phyloP scores from a whole-genome alignment of 2,888 invertebrate species.

The Sinodicranocentrus sp. region DNA sequence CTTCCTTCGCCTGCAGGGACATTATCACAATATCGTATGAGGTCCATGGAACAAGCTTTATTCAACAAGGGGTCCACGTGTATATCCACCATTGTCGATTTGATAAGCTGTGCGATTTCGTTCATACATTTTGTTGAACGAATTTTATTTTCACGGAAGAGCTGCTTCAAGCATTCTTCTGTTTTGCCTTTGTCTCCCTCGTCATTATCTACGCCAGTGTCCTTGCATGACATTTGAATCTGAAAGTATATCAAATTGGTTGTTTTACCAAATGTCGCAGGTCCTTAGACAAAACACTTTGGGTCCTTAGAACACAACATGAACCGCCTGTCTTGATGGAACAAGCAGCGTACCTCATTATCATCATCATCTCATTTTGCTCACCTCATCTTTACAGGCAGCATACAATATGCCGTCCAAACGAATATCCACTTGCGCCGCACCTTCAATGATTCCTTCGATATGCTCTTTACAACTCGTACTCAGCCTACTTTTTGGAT shows the following conservation, averaged over 20 bases:
- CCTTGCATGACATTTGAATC: slow-evolving; percentile 68
- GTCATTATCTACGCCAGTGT: slow-evolving; percentile 72
- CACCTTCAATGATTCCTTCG: slow-evolving; percentile 89
- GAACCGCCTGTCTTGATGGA: no score
- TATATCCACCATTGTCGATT: slow-evolving; percentile 92
- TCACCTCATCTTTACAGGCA: slow-evolving; percentile 85
- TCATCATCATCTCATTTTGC: slow-evolving; percentile 45
- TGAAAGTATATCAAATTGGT: slow-evolving; percentile 16
- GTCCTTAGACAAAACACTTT: no score
- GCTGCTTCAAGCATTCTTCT: slow-evolving; percentile 95
- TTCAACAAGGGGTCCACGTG: slow-evolving; percentile 96
- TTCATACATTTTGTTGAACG: slow-evolving; percentile 87
- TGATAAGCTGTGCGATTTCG: slow-evolving; percentile 93
- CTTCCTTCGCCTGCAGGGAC: slow-evolving; percentile 93
- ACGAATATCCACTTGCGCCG: slow-evolving; percentile 90
- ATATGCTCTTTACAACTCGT: slow-evolving; percentile 89
- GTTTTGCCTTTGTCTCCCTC: slow-evolving; percentile 83
- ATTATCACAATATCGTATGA: slow-evolving; percentile 85
- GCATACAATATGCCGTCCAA: slow-evolving; percentile 92
- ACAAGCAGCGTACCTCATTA: no score
- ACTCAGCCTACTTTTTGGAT: slow-evolving; percentile 62
- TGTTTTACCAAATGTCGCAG: no score
- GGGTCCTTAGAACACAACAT: no score
- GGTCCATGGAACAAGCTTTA: slow-evolving; percentile 91
- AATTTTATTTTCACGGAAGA: slow-evolving; percentile 86